Conservation (phyloP, 2,797 vertebrate species). For the Garrulus glandarius region DNA sequence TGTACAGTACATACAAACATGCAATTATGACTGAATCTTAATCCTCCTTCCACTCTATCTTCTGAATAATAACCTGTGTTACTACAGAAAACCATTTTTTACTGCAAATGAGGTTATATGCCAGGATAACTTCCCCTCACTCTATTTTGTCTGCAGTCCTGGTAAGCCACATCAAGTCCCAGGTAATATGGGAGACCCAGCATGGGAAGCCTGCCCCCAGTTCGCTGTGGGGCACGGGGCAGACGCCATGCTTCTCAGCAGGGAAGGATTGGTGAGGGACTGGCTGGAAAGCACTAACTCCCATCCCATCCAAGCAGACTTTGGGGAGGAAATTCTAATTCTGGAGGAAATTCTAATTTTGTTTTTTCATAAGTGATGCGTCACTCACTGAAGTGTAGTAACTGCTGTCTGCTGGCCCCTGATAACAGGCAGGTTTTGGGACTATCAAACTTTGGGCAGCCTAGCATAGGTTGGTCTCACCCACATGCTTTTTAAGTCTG, state of each 20-base stretch:
- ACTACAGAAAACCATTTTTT: background rate
- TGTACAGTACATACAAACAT: background rate
- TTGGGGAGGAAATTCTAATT: background rate
- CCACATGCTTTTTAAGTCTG: background rate
- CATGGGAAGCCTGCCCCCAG: fast-evolving
- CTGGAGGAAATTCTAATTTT: background rate
- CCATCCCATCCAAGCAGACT: background rate
- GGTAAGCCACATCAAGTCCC: background rate
- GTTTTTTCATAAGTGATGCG: background rate
- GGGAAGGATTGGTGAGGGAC: background rate
- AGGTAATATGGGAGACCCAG: background rate
- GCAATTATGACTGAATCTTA: background rate
- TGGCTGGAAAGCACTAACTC: background rate
- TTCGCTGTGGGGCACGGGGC: fast-evolving
- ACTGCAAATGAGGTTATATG: background rate
- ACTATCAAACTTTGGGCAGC: background rate
- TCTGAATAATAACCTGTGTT: background rate
- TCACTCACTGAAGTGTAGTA: background rate
- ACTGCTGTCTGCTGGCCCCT: background rate
- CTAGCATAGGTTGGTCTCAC: background rate
- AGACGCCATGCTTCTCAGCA: background rate
- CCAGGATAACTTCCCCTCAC: background rate
- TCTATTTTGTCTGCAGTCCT: background rate
- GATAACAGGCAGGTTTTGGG: background rate
- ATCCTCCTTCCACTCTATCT: background rate